Conservation (phyloP, 2,888 invertebrate species). For the Camptogramma bilineatum region DNA sequence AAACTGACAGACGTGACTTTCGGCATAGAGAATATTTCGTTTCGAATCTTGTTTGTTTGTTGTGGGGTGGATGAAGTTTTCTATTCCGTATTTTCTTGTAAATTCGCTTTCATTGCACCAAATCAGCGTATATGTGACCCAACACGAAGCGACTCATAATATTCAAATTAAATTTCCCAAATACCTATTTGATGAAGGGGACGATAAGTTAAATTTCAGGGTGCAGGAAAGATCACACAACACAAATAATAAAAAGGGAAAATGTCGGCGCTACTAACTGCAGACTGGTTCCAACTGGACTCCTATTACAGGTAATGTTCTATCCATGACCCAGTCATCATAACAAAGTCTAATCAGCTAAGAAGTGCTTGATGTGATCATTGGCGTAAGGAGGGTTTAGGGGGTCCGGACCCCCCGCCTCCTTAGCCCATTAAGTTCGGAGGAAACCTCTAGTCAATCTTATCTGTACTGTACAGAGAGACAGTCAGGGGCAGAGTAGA, state of each 20-base stretch:
- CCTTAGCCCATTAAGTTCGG: too few relatives aligned
- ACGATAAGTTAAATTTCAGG: background rate
- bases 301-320: conserved; percentile 72
- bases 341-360: background rate
- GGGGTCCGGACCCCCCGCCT: too few relatives aligned
- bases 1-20: background rate
- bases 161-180: background rate
- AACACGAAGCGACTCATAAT: background rate
- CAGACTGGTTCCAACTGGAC: conserved; percentile 80
- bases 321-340: background rate
- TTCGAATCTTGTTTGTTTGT: background rate
- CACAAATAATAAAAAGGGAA: conserved; percentile 36
- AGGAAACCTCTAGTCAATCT: too few relatives aligned
- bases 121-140: too few relatives aligned
- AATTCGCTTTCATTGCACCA: too few relatives aligned
- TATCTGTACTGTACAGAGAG: too few relatives aligned
- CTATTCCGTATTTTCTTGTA: too few relatives aligned
- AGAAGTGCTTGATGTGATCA: too few relatives aligned
- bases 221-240: conserved; percentile 5
- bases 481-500: too few relatives aligned
- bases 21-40: background rate
- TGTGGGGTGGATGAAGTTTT: too few relatives aligned
- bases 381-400: too few relatives aligned
- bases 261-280: conserved; percentile 79
- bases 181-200: background rate